These are phyloP conservation scores for Gibbula magus DNA, from an alignment of 2,888 invertebrate genomes.

Conservation along the genomic window DNA sequence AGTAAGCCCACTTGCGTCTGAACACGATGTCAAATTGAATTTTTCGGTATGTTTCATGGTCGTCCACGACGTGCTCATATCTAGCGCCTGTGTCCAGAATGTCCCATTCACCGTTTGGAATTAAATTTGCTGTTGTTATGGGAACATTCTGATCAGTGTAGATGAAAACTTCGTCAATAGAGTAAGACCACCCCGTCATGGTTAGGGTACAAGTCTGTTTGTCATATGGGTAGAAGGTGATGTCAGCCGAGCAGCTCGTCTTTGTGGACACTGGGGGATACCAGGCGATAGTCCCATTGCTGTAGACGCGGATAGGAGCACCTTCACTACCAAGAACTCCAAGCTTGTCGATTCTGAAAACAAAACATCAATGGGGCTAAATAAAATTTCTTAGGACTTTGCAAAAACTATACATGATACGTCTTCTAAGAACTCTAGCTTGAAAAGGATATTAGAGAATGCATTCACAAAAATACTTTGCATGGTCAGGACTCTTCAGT, in stretches of 20 bases:
- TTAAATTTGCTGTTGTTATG: neutral
- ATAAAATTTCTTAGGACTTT: too few relatives aligned
- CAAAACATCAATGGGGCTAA: neutral
- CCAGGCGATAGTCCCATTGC: neutral
- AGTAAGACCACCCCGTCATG: neutral
- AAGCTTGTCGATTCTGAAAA: neutral
- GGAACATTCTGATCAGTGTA: neutral
- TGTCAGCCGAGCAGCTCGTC: too few relatives aligned
- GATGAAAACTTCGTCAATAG: neutral
- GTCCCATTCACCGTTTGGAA: neutral
- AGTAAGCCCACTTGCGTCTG: slow-evolving; percentile 6
- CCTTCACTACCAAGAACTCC: neutral
- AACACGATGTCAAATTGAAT: neutral
- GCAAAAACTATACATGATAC: too few relatives aligned
- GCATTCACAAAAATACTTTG: too few relatives aligned
- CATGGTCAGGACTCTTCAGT: too few relatives aligned
- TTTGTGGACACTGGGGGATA: neutral
- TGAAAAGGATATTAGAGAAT: too few relatives aligned
- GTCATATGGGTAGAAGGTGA: slow-evolving; percentile 16
- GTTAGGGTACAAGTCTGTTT: neutral
- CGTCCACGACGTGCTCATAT: neutral
- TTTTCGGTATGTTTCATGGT: neutral
- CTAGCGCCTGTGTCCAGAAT: neutral
- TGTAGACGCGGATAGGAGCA: neutral
- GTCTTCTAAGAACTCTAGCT: too few relatives aligned